These are phyloP conservation scores for Holotrichia oblita DNA, from an alignment of 1,140 invertebrate species.

Conservation along the genomic window DNA sequence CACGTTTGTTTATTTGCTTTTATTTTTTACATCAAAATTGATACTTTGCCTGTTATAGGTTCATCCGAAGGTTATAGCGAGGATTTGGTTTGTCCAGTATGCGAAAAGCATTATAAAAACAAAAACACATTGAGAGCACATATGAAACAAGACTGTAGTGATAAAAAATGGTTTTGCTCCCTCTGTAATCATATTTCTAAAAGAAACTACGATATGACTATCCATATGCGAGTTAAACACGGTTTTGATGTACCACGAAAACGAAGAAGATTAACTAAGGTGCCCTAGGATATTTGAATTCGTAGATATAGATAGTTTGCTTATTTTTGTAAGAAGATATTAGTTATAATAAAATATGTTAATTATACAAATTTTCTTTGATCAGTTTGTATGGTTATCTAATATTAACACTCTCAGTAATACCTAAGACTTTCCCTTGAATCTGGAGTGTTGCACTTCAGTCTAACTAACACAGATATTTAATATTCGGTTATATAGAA, in stretches of 20 bases:
- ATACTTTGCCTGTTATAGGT: background rate
- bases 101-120: conserved; percentile 44
- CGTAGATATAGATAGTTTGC: background rate
- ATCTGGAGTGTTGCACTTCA: too few relatives aligned
- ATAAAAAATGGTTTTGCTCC: conserved; percentile 42
- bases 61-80: background rate
- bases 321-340: background rate
- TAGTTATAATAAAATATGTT: conserved; percentile 38
- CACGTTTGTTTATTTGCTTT: too few relatives aligned
- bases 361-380: conserved; percentile 29
- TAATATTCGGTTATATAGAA: too few relatives aligned
- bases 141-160: conserved; percentile 46
- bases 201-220: conserved; percentile 40
- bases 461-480: too few relatives aligned
- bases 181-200: conserved; percentile 43
- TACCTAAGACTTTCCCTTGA: too few relatives aligned
- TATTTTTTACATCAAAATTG: background rate
- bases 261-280: background rate
- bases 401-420: too few relatives aligned
- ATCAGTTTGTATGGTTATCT: too few relatives aligned
- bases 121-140: conserved; percentile 44
- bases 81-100: conserved; percentile 38
- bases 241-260: background rate
- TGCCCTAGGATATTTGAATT: background rate
- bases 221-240: conserved; percentile 38